Conservation (phyloP, 2,113 vertebrate species). For the Nannobrachium achirus region DNA sequence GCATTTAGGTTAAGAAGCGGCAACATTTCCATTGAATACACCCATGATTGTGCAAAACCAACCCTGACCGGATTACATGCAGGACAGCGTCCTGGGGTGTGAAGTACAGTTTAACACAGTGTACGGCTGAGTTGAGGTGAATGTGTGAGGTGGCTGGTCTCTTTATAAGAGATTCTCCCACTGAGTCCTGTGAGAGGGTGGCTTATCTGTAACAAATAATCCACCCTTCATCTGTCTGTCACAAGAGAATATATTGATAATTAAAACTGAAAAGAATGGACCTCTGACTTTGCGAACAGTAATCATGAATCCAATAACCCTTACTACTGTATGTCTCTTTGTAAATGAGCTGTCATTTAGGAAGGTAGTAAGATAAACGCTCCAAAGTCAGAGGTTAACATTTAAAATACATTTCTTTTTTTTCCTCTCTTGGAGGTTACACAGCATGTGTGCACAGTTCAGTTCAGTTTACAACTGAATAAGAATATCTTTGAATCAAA, state of each 20-base stretch:
- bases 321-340: constrained; percentile 36
- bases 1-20: no score
- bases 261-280: not conserved
- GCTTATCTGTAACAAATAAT: constrained; percentile 13
- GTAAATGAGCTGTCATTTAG: constrained; percentile 15
- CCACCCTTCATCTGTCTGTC: constrained; percentile 21
- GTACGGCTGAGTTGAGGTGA: constrained; percentile 45
- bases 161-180: not conserved
- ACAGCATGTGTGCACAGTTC: not conserved
- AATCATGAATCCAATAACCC: constrained; percentile 51
- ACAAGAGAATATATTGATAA: constrained; percentile 26
- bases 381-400: constrained; percentile 17
- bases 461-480: not conserved
- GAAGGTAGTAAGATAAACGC: constrained; percentile 10
- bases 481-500: constrained; percentile 24
- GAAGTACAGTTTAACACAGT: not conserved
- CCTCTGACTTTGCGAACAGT: constrained; percentile 12
- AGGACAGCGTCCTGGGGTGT: no score
- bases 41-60: no score
- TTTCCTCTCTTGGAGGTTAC: constrained; percentile 43
- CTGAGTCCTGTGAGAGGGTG: not conserved
- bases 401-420: constrained; percentile 39
- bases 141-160: constrained; percentile 18
- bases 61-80: no score
- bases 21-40: no score